Evolutionary conservation across 2,797 vertebrate species (phyloP).

Genomic region (Gallinago solitaria): DNA sequence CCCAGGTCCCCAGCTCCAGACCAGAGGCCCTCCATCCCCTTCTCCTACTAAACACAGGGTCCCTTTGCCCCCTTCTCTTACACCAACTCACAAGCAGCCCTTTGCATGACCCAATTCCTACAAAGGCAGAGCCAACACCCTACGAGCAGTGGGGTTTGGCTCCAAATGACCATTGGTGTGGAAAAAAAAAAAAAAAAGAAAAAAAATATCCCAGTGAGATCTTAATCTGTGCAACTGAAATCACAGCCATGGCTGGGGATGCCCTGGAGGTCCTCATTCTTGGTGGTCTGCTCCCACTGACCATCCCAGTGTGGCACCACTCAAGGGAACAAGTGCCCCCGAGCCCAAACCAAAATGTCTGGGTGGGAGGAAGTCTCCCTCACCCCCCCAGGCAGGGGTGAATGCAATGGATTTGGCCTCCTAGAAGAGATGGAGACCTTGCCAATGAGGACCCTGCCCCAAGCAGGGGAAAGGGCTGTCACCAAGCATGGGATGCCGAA

Average conservation of each 20-base stretch:
- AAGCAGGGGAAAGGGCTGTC: not conserved
- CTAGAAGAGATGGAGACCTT: not conserved
- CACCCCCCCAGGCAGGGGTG: not conserved
- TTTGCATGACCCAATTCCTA: not conserved
- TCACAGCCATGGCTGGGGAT: rapidly evolving
- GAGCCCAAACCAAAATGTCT: rapidly evolving
- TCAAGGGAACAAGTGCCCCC: too few relatives aligned
- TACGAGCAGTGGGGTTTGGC: not conserved
- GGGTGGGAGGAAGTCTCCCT: not conserved
- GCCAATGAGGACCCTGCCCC: not conserved
- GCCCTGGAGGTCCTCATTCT: not conserved
- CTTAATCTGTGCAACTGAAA: not conserved
- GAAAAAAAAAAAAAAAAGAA: not conserved
- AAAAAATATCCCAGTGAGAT: not conserved
- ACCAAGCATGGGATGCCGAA: too few relatives aligned
- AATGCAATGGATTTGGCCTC: not conserved
- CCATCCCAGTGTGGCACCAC: too few relatives aligned
- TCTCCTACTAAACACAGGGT: not conserved
- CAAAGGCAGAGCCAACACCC: not conserved
- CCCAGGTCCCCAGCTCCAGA: not conserved
- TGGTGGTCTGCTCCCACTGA: not conserved
- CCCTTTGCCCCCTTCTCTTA: not conserved
- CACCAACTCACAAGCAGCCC: not conserved
- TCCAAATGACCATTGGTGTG: not conserved
- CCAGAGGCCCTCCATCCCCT: not conserved